phyloP scores from a whole-genome alignment of 2,888 invertebrate genomes.

The Chrysomela aeneicollis region DNA sequence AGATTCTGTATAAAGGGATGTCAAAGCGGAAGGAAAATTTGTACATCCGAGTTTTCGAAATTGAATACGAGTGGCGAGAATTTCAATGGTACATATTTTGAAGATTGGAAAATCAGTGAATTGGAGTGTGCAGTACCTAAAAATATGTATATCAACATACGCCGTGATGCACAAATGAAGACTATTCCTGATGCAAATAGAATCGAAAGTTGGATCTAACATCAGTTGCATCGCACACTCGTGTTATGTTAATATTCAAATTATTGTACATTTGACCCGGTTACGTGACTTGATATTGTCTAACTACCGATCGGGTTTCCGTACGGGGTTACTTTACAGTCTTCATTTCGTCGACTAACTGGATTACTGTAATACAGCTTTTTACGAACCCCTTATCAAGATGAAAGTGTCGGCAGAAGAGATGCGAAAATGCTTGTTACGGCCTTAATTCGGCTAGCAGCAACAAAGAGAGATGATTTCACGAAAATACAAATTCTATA shows the following conservation, averaged over 20 bases:
- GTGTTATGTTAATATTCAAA: slow-evolving; percentile 20
- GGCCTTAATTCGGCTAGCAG: neutral
- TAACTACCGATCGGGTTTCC: slow-evolving; percentile 18
- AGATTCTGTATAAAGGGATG: too few species aligned
- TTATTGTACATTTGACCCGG: slow-evolving; percentile 18
- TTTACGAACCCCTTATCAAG: slow-evolving; percentile 12
- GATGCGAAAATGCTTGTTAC: neutral
- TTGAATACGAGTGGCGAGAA: too few species aligned
- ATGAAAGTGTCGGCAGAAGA: slow-evolving; percentile 1
- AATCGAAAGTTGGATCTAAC: slow-evolving; percentile 17
- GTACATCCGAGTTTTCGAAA: too few species aligned
- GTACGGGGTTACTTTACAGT: slow-evolving; percentile 18
- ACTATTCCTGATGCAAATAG: neutral
- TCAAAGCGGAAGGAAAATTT: too few species aligned
- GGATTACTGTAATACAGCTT: slow-evolving; percentile 21
- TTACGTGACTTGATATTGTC: slow-evolving; percentile 17
- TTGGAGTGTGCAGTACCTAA: too few species aligned
- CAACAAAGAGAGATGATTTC: slow-evolving; percentile 18
- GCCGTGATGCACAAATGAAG: too few species aligned
- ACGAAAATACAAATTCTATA: slow-evolving; percentile 13
- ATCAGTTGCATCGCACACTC: neutral
- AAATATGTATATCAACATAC: too few species aligned
- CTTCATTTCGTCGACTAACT: neutral
- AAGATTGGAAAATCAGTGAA: too few species aligned
- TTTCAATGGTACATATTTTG: too few species aligned